Percentiles rank a stretch among this genome's conserved stretches.
Conservation (phyloP, 2,113 vertebrate species). For the Pelodiscus sinensis region DNA sequence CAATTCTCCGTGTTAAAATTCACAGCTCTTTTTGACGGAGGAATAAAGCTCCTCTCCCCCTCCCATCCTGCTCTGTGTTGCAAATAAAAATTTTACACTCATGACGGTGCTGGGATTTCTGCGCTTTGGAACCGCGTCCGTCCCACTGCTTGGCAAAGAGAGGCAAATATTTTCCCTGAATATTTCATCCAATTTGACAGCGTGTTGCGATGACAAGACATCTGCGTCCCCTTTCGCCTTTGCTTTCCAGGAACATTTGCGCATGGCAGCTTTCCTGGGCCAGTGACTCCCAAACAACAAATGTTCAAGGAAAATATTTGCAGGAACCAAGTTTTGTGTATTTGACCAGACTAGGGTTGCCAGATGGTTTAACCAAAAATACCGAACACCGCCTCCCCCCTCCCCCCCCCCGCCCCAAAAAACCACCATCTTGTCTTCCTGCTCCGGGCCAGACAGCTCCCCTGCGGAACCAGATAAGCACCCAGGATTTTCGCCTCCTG, state of each 20-base stretch:
- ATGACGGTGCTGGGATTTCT: fast-evolving
- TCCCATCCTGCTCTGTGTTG: fast-evolving
- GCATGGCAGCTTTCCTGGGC: fast-evolving
- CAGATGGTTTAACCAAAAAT: too few relatives aligned
- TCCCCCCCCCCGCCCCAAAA: too few relatives aligned
- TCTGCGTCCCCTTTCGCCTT: neutral
- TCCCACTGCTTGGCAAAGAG: fast-evolving
- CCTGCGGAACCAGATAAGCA: too few relatives aligned
- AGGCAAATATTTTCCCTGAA: neutral
- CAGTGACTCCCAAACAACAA: fast-evolving
- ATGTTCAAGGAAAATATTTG: neutral
- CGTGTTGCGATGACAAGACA: neutral
- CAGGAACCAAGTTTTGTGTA: fast-evolving
- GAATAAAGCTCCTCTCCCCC: neutral
- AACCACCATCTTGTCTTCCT: too few relatives aligned
- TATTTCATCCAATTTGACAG: neutral
- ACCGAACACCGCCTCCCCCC: too few relatives aligned
- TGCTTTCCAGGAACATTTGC: fast-evolving
- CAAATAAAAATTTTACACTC: neutral
- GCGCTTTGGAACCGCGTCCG: fast-evolving
- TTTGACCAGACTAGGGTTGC: fast-evolving
- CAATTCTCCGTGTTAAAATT: slow-evolving; percentile 32
- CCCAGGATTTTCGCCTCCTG: too few relatives aligned
- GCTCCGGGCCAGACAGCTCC: too few relatives aligned
- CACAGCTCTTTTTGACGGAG: fast-evolving